Base-by-base conservation (phyloP, 2,888 invertebrate species). In the Eudemis profundana region DNA sequence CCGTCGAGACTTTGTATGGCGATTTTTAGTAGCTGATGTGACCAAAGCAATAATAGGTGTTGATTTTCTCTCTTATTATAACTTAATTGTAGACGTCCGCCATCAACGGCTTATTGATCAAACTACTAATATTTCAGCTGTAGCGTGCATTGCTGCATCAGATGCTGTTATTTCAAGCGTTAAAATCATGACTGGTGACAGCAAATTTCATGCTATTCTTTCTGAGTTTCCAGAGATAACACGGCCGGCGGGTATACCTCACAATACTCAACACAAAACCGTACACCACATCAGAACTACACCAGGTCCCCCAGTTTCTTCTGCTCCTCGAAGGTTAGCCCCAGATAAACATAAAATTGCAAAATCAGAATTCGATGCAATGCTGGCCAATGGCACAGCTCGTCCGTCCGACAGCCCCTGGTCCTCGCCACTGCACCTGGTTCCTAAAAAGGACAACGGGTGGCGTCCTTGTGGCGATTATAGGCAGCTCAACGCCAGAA, bases 371-470 rank as follows among this genome's bases (percentile, higher is more conserved):
- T 50, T 33, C 12, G 10, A 10, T 0, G 7, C 33, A 3, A 50
- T 47, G 47, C 14, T 47, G 8, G 4, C 12, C 0, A 15, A 17
- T 33, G 50, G 50, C 2, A 50, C 50, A 15, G 50, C 50, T 1
- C 1, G 50, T 0, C 33, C 33, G 0, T 50, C 50, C 38, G n/a
- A n/a, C n/a, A n/a, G n/a, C n/a, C n/a, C n/a, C n/a, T n/a, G n/a
- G n/a, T n/a, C n/a, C n/a, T n/a, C 51, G 2, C 51, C 51, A n/a
- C 7, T 51, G n/a, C 51, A 51, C 8, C 51, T 51, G 7, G 51
- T n/a, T 1, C 51, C 51, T 0, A 51, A 51, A 7, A 51, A 51
- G 51, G 14, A 38, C 8, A 38, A 38, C 10, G 21, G 53, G 3
- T 53, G 53, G 38, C 38, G 38, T 0, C 53, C 53, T 4, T 38